Evolutionary conservation across 2,113 vertebrate species (phyloP).

Genomic region (Megaceryle torquata): DNA sequence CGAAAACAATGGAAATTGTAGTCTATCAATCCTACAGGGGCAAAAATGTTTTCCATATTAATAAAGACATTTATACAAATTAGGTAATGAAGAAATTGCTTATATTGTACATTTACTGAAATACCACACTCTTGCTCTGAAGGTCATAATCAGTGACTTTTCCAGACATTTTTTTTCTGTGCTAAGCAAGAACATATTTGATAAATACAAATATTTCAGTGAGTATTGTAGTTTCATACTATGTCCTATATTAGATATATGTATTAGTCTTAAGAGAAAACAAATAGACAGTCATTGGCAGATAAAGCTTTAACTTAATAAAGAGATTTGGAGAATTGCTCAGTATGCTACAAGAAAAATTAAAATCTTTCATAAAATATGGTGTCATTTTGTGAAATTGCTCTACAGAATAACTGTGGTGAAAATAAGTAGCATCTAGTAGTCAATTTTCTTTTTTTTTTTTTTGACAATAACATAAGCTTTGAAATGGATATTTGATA

Average conservation of each 20-base stretch:
- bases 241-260: neutral
- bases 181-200: neutral
- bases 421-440: neutral
- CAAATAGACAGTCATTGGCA: neutral
- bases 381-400: neutral
- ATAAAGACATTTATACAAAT: neutral
- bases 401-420: neutral
- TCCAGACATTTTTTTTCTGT: neutral
- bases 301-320: neutral
- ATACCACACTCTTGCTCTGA: neutral
- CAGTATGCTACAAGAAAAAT: neutral
- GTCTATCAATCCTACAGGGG: conserved; percentile 87
- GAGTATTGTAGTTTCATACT: neutral
- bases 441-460: neutral
- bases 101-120: neutral
- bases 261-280: neutral
- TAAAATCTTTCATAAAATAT: neutral
- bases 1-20: conserved; percentile 98
- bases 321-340: neutral
- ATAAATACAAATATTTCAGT: neutral
- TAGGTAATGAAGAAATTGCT: neutral
- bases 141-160: neutral
- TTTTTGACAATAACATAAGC: neutral
- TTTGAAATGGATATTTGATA: neutral
- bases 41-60: conserved; percentile 26